Evolutionary conservation across 2,888 invertebrate genomes (phyloP).

Genomic region (Netelia melanura): DNA sequence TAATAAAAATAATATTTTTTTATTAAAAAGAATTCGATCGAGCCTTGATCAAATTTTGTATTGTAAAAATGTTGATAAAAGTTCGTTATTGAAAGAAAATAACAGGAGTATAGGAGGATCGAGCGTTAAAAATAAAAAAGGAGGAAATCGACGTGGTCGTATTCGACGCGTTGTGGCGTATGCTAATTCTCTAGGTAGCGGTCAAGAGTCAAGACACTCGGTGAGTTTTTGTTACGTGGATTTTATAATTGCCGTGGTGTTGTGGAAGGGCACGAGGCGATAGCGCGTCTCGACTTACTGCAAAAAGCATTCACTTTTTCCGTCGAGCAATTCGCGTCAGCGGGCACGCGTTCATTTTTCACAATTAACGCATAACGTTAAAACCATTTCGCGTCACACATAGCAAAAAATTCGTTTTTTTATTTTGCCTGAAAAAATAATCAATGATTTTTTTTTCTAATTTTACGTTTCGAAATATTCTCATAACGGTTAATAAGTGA

Average conservation of each 20-base stretch:
- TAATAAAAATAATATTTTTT: too few relatives aligned
- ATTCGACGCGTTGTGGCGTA: conserved; percentile 19
- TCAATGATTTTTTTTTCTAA: too few relatives aligned
- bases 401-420: neutral
- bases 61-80: too few relatives aligned
- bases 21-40: too few relatives aligned
- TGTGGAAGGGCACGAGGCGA: neutral
- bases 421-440: too few relatives aligned
- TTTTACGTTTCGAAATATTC: too few relatives aligned
- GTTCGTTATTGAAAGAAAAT: too few relatives aligned
- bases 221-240: conserved; percentile 57
- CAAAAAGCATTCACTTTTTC: conserved; percentile 53
- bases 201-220: conserved; percentile 72
- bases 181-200: conserved; percentile 65
- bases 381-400: conserved; percentile 36
- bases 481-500: too few relatives aligned
- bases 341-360: conserved; percentile 56
- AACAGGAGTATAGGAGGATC: neutral
- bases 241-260: conserved; percentile 56
- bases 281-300: neutral
- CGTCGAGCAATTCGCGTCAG: conserved; percentile 36
- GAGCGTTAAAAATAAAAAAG: neutral
- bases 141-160: conserved; percentile 41
- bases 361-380: conserved; percentile 57
- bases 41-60: too few relatives aligned